Evolutionary conservation across 2,888 invertebrate species (phyloP).

Genomic region (Dynastes grantii): DNA sequence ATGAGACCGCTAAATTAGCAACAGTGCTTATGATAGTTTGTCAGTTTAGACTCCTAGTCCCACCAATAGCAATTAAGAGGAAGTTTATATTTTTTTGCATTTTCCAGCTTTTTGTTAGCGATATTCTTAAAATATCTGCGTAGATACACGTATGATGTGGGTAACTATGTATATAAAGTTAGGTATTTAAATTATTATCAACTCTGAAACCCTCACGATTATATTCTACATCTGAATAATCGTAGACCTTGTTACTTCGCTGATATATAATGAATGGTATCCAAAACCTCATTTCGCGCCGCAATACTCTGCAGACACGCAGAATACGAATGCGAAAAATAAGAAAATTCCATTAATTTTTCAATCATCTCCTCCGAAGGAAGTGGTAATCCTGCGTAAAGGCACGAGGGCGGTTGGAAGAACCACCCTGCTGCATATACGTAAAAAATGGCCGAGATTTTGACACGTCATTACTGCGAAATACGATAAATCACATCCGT

Average conservation of each 20-base stretch:
- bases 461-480: slow-evolving; percentile 28
- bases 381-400: neutral
- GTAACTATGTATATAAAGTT: too few species aligned
- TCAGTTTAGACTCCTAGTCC: too few species aligned
- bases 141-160: too few species aligned
- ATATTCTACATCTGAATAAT: too few species aligned
- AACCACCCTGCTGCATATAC: neutral
- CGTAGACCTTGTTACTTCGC: neutral
- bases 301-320: slow-evolving; percentile 3
- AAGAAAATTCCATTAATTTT: slow-evolving; percentile 23
- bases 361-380: slow-evolving; percentile 5
- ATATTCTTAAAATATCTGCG: too few species aligned
- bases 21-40: too few species aligned
- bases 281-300: slow-evolving; percentile 11
- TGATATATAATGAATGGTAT: slow-evolving; percentile 11
- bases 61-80: too few species aligned
- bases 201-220: too few species aligned
- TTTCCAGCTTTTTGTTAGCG: too few species aligned
- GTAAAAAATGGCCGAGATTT: slow-evolving; percentile 17
- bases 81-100: too few species aligned
- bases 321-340: neutral
- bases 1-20: too few species aligned
- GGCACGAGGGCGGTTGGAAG: neutral
- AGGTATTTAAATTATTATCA: too few species aligned
- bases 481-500: slow-evolving; percentile 21